These are phyloP conservation scores for Baronia brevicornis DNA, from an alignment of 2,888 invertebrate species.

Conservation along the genomic window DNA sequence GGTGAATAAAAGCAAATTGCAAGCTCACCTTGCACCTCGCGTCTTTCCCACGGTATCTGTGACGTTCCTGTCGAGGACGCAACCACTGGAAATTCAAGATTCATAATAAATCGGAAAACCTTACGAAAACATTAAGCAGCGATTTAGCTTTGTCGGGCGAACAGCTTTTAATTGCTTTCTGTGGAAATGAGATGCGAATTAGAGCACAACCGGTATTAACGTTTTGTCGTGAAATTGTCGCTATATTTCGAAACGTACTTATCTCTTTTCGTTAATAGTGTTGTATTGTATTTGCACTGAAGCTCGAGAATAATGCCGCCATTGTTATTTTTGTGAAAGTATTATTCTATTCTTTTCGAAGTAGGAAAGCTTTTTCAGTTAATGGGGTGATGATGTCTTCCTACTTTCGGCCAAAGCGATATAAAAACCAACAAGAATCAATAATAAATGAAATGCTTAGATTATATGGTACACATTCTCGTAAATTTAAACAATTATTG, in stretches of 20 bases:
- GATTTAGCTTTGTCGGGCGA: conserved; percentile 27
- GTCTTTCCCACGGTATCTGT: conserved; percentile 44
- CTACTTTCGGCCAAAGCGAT: no score
- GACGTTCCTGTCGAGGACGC: conserved; percentile 13
- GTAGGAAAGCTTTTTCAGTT: no score
- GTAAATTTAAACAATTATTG: no score
- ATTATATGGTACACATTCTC: no score
- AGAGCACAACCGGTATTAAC: conserved; percentile 8
- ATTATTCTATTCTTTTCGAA: no score
- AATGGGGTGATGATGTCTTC: no score
- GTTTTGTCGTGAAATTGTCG: conserved; percentile 3
- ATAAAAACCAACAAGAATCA: no score
- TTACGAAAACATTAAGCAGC: conserved; percentile 11
- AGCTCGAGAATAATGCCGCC: not conserved
- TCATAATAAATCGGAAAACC: conserved; percentile 5
- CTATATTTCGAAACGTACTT: conserved; percentile 8
- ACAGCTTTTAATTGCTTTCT: conserved; percentile 27
- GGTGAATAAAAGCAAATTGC: conserved; percentile 51
- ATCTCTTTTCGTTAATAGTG: conserved; percentile 1
- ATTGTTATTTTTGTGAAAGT: no score
- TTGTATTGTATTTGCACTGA: not conserved
- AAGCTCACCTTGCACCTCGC: conserved; percentile 40
- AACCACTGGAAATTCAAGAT: conserved; percentile 18
- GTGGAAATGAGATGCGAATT: conserved; percentile 20
- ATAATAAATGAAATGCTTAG: no score